These are phyloP conservation scores for Tubulanus polymorphus DNA, from an alignment of 2,888 invertebrate genomes.

Conservation along the genomic window DNA sequence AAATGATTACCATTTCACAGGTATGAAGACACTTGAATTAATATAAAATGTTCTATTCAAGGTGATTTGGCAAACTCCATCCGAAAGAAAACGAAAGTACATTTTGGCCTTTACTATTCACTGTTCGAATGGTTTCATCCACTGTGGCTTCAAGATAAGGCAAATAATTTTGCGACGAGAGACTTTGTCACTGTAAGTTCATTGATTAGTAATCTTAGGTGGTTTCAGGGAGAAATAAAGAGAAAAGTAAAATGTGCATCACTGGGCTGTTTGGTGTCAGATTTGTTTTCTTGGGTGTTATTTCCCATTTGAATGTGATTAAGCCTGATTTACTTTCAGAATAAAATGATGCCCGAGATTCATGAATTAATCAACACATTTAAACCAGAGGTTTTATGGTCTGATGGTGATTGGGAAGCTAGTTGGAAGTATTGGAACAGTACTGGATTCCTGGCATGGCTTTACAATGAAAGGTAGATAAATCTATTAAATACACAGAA, in stretches of 20 bases:
- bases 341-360: constrained; percentile 62
- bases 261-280: no score
- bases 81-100: constrained; percentile 55
- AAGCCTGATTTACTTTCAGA: constrained; percentile 23
- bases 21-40: not conserved
- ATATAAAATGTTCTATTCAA: constrained; percentile 15
- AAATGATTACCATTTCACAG: not conserved
- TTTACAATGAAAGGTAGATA: constrained; percentile 53
- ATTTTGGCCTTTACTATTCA: constrained; percentile 55
- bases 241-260: no score
- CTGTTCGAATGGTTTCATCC: constrained; percentile 55
- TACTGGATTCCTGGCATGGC: constrained; percentile 53
- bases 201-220: not conserved
- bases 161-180: constrained; percentile 58
- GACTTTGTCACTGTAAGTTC: constrained; percentile 60
- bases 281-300: no score
- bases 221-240: not conserved
- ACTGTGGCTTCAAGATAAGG: constrained; percentile 56
- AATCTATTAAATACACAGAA: no score
- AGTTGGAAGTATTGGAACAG: constrained; percentile 52
- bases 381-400: constrained; percentile 51
- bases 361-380: constrained; percentile 59
- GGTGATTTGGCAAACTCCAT: constrained; percentile 40
- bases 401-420: constrained; percentile 77
- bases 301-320: no score